Conservation (phyloP, 35 echinoderm and acorn worm genomes). For the Holothuria glaberrima region DNA sequence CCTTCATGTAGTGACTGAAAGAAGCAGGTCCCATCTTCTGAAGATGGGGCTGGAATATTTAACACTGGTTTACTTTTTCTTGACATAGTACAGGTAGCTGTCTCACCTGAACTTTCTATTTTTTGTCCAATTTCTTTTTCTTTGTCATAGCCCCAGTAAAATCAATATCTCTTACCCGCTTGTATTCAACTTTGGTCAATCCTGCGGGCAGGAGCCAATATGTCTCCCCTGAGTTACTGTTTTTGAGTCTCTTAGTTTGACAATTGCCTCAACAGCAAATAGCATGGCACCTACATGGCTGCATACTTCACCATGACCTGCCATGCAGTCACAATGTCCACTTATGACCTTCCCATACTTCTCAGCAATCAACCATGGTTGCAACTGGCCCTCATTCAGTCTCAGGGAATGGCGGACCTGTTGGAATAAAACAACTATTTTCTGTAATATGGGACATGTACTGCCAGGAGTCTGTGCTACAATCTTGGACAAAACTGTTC, state of each 20-base stretch:
- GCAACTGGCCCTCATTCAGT: background rate
- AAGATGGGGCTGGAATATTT: background rate
- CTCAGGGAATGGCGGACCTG: constrained; percentile 50
- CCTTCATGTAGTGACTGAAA: background rate
- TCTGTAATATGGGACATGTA: no score
- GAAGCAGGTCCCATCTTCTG: background rate
- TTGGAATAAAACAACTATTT: background rate
- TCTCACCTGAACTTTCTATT: background rate
- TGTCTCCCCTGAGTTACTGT: constrained; percentile 23
- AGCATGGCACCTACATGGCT: constrained; percentile 57
- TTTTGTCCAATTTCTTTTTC: constrained; percentile 1
- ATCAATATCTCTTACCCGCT: constrained; percentile 29
- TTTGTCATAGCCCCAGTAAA: constrained; percentile 57
- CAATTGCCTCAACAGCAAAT: constrained; percentile 47
- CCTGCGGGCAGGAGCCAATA: constrained; percentile 26
- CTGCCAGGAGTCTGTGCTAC: no score
- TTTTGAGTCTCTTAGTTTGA: constrained; percentile 9
- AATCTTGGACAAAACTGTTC: no score
- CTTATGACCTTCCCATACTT: constrained; percentile 29
- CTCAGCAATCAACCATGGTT: constrained; percentile 42
- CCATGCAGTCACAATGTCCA: constrained; percentile 64
- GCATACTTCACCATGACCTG: constrained; percentile 67
- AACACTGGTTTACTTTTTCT: background rate
- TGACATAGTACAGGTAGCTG: background rate
- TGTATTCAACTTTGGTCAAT: constrained; percentile 8